Evolutionary conservation across 2,888 invertebrate species (phyloP).

Genomic region (Eulithis prunata): DNA sequence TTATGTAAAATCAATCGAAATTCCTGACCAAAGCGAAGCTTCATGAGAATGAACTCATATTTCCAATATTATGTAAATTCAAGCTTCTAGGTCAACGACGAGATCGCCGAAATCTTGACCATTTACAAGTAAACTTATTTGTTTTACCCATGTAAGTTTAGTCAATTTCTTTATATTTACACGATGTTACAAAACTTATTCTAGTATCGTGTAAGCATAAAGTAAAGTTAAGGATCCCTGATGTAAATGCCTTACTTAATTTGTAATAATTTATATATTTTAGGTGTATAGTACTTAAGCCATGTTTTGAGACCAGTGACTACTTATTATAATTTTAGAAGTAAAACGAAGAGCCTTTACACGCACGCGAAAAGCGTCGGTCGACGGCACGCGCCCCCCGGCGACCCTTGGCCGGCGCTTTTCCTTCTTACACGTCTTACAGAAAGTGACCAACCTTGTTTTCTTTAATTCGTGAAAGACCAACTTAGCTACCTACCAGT

Average conservation of each 20-base stretch:
- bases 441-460: constrained; percentile 80
- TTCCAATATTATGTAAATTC: constrained; percentile 43
- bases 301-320: constrained; percentile 84
- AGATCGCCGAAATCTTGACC: constrained; percentile 85
- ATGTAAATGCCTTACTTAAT: constrained; percentile 85
- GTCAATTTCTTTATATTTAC: constrained; percentile 81
- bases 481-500: constrained; percentile 62
- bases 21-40: constrained; percentile 74
- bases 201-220: constrained; percentile 80
- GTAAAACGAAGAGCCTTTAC: constrained; percentile 70
- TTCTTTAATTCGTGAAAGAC: constrained; percentile 72
- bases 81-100: constrained; percentile 72
- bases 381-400: constrained; percentile 54
- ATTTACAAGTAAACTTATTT: constrained; percentile 78
- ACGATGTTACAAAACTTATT: constrained; percentile 72
- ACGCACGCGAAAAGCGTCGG: constrained; percentile 66
- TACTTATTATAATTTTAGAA: constrained; percentile 79
- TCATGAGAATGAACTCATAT: constrained; percentile 43
- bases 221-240: constrained; percentile 80
- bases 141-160: constrained; percentile 83
- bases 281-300: constrained; percentile 85
- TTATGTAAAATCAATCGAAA: constrained; percentile 57
- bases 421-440: constrained; percentile 71
- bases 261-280: constrained; percentile 85
- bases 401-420: constrained; percentile 69